These are phyloP conservation scores for Daubentonia madagascariensis DNA, from an alignment of 2,113 vertebrate species.

Conservation along the genomic window DNA sequence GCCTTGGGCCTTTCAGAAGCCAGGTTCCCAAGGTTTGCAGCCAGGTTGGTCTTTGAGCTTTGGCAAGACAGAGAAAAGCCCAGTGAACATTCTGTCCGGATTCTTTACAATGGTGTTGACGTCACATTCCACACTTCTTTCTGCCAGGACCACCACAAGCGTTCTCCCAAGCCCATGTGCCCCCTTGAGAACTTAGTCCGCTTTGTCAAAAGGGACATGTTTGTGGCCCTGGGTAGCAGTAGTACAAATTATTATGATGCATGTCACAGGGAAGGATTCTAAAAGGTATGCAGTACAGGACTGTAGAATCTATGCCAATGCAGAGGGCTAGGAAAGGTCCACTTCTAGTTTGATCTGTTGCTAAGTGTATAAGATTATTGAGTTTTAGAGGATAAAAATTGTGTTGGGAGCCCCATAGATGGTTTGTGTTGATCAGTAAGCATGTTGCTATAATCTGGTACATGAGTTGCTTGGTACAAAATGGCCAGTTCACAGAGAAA, in stretches of 20 bases:
- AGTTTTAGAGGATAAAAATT: conserved; percentile 43
- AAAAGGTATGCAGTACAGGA: not conserved
- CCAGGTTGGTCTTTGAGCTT: conserved; percentile 95
- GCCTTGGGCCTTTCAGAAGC: conserved; percentile 93
- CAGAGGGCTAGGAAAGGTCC: not conserved
- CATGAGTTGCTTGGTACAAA: not conserved
- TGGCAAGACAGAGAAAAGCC: conserved; percentile 90
- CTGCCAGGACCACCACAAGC: conserved; percentile 87
- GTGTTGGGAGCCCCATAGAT: conserved; percentile 11
- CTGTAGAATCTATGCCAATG: not conserved
- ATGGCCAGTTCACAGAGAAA: conserved; percentile 35
- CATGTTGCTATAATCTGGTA: not conserved
- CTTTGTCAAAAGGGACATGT: conserved; percentile 95
- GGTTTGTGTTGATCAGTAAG: conserved; percentile 45
- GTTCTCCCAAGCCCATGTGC: conserved; percentile 88
- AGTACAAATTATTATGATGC: conserved; percentile 90
- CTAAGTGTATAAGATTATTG: conserved; percentile 43
- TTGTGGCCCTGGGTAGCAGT: conserved; percentile 89
- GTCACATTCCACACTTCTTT: conserved; percentile 95
- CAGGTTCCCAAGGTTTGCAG: conserved; percentile 94
- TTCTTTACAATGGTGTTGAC: conserved; percentile 95
- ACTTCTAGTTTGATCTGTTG: conserved; percentile 18
- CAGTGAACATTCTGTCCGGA: conserved; percentile 87
- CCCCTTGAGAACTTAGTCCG: conserved; percentile 92
- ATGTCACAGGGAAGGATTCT: conserved; percentile 86